Conservation (phyloP, 2,888 invertebrate species). For the Caenorhabditis macrosperma region DNA sequence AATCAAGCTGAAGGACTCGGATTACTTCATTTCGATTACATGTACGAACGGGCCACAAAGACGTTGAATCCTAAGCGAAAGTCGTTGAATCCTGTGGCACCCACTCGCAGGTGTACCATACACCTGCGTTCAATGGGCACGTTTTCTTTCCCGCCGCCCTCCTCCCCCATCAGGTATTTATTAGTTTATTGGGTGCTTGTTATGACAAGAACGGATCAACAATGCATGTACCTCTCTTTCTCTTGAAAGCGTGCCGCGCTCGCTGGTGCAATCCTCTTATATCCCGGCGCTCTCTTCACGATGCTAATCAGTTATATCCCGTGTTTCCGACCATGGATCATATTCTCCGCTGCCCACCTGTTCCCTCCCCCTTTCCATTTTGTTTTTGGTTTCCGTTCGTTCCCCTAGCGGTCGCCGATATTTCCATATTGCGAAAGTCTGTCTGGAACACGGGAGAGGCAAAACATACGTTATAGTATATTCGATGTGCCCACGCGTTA, state of each 20-base stretch:
- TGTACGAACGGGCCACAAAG: too few species aligned
- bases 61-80: not conserved
- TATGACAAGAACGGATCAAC: conserved; percentile 15
- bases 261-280: not conserved
- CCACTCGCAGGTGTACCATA: too few species aligned
- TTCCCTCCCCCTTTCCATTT: not conserved
- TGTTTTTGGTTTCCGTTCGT: not conserved
- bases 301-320: conserved; percentile 29
- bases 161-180: conserved; percentile 29
- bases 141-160: not conserved
- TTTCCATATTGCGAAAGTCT: not conserved
- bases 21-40: too few species aligned
- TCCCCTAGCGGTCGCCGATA: not conserved
- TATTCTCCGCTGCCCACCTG: not conserved
- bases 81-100: not conserved
- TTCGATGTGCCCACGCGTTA: not conserved
- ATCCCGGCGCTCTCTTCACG: not conserved
- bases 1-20: conserved; percentile 5
- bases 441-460: not conserved
- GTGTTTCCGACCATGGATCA: conserved; percentile 1
- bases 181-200: conserved; percentile 23
- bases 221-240: conserved; percentile 17
- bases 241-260: conserved; percentile 6
- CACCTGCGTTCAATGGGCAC: too few species aligned
- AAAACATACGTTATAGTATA: too few species aligned